These are phyloP conservation scores for Lithobates sylvaticus DNA, from an alignment of 2,797 vertebrate genomes.

Conservation along the genomic window DNA sequence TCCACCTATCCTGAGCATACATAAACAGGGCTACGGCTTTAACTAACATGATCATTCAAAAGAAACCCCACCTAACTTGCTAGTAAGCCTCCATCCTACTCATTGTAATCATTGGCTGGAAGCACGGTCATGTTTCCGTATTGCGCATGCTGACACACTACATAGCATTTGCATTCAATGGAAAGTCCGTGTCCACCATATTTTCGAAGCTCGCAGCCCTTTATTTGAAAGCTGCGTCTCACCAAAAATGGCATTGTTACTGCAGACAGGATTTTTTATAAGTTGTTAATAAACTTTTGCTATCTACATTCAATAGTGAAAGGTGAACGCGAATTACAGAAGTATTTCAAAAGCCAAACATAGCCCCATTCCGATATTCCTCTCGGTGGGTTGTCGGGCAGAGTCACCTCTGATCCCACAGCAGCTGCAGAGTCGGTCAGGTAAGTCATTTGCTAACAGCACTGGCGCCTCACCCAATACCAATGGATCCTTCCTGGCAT, in stretches of 20 bases:
- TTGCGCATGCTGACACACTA: not conserved
- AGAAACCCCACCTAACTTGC: not conserved
- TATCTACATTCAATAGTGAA: too few species aligned
- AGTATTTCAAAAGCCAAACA: too few species aligned
- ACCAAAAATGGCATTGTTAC: not conserved
- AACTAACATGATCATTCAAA: slow-evolving; percentile 11
- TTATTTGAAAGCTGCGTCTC: not conserved
- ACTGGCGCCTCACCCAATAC: too few species aligned
- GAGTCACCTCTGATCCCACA: too few species aligned
- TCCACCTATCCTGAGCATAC: slow-evolving; percentile 66
- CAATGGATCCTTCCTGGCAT: too few species aligned
- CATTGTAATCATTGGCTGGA: not conserved
- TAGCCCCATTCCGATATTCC: too few species aligned
- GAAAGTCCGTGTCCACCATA: not conserved
- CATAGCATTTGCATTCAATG: too few species aligned
- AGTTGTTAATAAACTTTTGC: too few species aligned
- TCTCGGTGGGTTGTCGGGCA: too few species aligned
- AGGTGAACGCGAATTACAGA: too few species aligned
- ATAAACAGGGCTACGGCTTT: slow-evolving; percentile 65
- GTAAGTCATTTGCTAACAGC: too few species aligned
- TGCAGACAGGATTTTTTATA: not conserved
- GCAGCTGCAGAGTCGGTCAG: too few species aligned
- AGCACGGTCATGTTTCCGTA: not conserved
- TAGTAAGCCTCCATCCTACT: slow-evolving; percentile 44
- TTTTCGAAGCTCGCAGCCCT: not conserved